Percentiles rank a stretch among this genome's conserved stretches.
Conservation (phyloP, 2,888 invertebrate genomes). For the Pammene fasciana region DNA sequence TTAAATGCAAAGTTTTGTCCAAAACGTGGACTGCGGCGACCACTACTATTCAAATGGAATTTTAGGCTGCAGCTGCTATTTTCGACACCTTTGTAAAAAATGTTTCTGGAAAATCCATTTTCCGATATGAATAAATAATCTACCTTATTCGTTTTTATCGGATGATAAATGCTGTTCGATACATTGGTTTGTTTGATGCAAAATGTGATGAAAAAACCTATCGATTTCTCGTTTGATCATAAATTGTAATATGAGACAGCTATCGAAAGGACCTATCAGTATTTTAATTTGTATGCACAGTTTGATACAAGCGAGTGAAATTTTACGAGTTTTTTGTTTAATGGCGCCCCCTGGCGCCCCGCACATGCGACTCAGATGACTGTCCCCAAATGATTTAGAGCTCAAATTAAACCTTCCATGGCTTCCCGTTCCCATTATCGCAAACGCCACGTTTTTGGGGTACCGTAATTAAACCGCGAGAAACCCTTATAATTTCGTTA, state of each 20-base stretch:
- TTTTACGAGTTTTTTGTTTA: constrained; percentile 48
- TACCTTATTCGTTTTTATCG: constrained; percentile 6
- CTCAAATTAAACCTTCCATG: constrained; percentile 57
- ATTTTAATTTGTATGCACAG: constrained; percentile 36
- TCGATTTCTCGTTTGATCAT: constrained; percentile 8
- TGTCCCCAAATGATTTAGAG: constrained; percentile 64
- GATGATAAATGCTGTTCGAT: not conserved
- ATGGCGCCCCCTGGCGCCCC: constrained; percentile 50
- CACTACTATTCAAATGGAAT: constrained; percentile 34
- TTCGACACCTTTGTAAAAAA: constrained; percentile 28
- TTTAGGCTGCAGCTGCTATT: constrained; percentile 21
- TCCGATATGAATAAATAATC: not conserved
- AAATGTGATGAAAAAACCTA: too few species aligned
- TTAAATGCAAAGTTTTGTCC: constrained; percentile 43
- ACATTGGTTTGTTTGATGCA: not conserved
- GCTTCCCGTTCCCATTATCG: constrained; percentile 45
- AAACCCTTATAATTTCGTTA: constrained; percentile 42
- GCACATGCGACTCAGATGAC: constrained; percentile 57
- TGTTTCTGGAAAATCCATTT: constrained; percentile 3
- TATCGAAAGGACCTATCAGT: constrained; percentile 28
- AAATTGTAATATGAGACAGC: constrained; percentile 46
- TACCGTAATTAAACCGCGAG: constrained; percentile 53
- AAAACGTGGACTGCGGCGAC: constrained; percentile 22
- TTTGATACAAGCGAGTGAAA: constrained; percentile 53
- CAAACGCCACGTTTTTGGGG: constrained; percentile 43